These are phyloP conservation scores for Elgaria multicarinata DNA, from an alignment of 2,113 vertebrate species.

Conservation along the genomic window DNA sequence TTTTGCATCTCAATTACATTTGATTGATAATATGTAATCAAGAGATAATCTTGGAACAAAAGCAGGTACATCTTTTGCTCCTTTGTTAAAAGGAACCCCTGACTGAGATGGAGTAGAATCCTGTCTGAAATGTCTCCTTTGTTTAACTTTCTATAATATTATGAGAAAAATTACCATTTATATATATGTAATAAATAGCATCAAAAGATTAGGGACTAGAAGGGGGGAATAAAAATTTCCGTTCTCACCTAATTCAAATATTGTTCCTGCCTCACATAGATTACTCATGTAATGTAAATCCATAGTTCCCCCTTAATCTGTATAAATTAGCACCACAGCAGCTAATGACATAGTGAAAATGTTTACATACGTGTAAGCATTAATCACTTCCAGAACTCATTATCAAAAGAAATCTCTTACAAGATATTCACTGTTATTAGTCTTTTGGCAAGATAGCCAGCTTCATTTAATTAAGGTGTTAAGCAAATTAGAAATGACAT, in stretches of 20 bases:
- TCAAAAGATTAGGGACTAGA: not conserved
- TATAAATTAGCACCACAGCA: slow-evolving; percentile 46
- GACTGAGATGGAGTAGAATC: not conserved
- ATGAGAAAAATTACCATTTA: not conserved
- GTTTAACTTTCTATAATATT: not conserved
- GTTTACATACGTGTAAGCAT: slow-evolving; percentile 51
- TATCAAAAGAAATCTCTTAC: slow-evolving; percentile 47
- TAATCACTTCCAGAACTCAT: slow-evolving; percentile 39
- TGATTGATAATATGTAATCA: slow-evolving; percentile 1
- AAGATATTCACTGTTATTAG: slow-evolving; percentile 42
- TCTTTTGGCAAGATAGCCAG: slow-evolving; percentile 30
- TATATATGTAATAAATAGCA: not conserved
- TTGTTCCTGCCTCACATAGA: slow-evolving; percentile 3
- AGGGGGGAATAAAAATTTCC: not conserved
- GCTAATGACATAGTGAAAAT: slow-evolving; percentile 39
- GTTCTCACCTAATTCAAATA: slow-evolving; percentile 9
- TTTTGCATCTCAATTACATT: not conserved
- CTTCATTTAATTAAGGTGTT: slow-evolving; percentile 55
- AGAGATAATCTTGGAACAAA: slow-evolving; percentile 20
- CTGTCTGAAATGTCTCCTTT: not conserved
- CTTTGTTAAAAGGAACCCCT: not conserved
- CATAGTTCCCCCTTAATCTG: slow-evolving; percentile 26
- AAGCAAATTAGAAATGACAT: slow-evolving; percentile 40
- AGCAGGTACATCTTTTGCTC: not conserved
- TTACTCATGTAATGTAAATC: slow-evolving; percentile 24